Percentiles rank a stretch among this genome's conserved stretches.
Conservation (phyloP, 1,140 invertebrate species). For the Musca domestica region DNA sequence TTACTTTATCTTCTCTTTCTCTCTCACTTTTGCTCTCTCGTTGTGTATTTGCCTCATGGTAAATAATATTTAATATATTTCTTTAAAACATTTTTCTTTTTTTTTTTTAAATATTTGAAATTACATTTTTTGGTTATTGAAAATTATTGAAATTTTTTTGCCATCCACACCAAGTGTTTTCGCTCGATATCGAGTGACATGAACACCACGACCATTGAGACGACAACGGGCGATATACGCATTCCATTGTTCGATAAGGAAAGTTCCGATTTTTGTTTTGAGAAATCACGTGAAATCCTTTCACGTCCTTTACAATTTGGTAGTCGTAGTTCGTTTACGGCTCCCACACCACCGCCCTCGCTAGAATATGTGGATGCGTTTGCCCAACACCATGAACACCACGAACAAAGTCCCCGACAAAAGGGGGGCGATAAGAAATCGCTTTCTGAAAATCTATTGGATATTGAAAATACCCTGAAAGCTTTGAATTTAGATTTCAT, state of each 20-base stretch:
- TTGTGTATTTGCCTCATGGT: neutral
- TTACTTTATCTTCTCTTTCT: slow-evolving; percentile 34
- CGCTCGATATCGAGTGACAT: slow-evolving; percentile 55
- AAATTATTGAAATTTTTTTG: slow-evolving; percentile 10
- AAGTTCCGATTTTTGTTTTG: slow-evolving; percentile 71
- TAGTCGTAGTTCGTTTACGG: slow-evolving; percentile 13
- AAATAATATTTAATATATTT: slow-evolving; percentile 11
- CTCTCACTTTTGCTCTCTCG: slow-evolving; percentile 9
- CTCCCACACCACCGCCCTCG: slow-evolving; percentile 14
- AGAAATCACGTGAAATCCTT: slow-evolving; percentile 67
- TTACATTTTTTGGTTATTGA: neutral
- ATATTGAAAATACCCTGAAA: slow-evolving; percentile 52
- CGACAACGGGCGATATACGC: slow-evolving; percentile 45
- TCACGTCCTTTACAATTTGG: slow-evolving; percentile 58
- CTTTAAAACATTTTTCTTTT: neutral
- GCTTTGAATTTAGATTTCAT: slow-evolving; percentile 53
- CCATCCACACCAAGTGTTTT: slow-evolving; percentile 53
- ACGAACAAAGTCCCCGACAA: slow-evolving; percentile 1
- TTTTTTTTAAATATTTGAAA: neutral
- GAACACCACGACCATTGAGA: slow-evolving; percentile 26
- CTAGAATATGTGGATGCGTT: neutral
- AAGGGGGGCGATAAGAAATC: slow-evolving; percentile 33
- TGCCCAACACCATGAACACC: neutral
- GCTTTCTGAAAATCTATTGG: slow-evolving; percentile 50
- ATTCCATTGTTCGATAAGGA: slow-evolving; percentile 71